These are phyloP conservation scores for Apteryx mantelli DNA, from an alignment of 2,113 vertebrate genomes.

Conservation along the genomic window DNA sequence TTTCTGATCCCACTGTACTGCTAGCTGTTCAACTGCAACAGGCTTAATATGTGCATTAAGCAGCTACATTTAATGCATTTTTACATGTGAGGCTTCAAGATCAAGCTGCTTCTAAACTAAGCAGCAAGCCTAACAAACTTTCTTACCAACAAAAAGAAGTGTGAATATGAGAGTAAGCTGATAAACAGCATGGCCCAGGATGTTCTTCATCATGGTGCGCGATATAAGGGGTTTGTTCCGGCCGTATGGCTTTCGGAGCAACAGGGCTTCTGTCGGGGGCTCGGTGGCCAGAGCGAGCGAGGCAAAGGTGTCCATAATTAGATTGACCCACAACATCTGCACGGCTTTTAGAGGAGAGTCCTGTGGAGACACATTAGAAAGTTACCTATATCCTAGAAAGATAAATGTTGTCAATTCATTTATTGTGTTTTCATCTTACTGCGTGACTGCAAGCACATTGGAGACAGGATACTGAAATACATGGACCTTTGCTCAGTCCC, in stretches of 20 bases:
- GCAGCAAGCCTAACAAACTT: background rate
- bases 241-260: constrained; percentile 91
- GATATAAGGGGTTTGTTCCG: constrained; percentile 97
- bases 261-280: constrained; percentile 90
- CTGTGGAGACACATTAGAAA: constrained; percentile 59
- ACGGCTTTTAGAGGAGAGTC: constrained; percentile 96
- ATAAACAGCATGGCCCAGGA: constrained; percentile 92
- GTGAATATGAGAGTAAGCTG: constrained; percentile 96
- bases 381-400: background rate
- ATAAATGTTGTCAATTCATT: background rate
- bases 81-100: rapidly evolving
- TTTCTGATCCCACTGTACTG: background rate
- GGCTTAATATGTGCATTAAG: background rate
- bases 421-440: background rate
- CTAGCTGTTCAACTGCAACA: rapidly evolving
- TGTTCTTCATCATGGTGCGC: constrained; percentile 98
- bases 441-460: background rate
- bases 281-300: constrained; percentile 95
- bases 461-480: background rate
- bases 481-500: rapidly evolving
- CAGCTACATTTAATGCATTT: background rate
- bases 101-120: background rate
- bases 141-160: constrained; percentile 91
- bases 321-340: constrained; percentile 98
- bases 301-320: constrained; percentile 98